Percentiles rank a stretch among this genome's conserved stretches.
These are phyloP conservation scores for Thymelicus acteon DNA, from an alignment of 2,888 invertebrate genomes.

Conservation along the genomic window DNA sequence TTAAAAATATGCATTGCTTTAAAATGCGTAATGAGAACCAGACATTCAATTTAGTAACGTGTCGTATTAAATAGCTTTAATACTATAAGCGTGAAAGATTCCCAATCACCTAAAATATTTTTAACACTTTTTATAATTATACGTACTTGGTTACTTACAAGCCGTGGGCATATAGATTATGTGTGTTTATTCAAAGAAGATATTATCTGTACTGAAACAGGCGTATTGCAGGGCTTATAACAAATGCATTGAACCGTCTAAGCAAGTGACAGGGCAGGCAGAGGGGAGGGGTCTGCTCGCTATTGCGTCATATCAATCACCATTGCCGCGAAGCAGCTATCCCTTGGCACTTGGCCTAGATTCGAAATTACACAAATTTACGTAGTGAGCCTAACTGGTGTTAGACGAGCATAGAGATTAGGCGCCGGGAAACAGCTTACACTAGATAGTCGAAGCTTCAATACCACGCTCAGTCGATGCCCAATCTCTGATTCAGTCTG, in stretches of 20 bases:
- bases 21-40: conserved; percentile 56
- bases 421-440: conserved; percentile 73
- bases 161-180: background rate
- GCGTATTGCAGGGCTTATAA: conserved; percentile 55
- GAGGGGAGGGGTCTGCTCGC: conserved; percentile 63
- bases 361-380: conserved; percentile 84
- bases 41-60: conserved; percentile 48
- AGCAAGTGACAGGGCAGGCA: conserved; percentile 56
- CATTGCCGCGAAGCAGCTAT: conserved; percentile 75
- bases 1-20: conserved; percentile 61
- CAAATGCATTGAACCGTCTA: conserved; percentile 68
- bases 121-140: too few species aligned
- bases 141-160: background rate
- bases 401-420: conserved; percentile 75
- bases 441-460: conserved; percentile 63
- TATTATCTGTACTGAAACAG: conserved; percentile 39
- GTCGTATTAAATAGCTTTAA: too few species aligned
- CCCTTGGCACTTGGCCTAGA: conserved; percentile 84
- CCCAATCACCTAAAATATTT: too few species aligned
- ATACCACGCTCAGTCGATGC: conserved; percentile 73
- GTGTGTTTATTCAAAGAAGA: conserved; percentile 37
- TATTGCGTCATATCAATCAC: conserved; percentile 81
- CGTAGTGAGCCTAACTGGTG: conserved; percentile 77
- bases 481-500: conserved; percentile 57
- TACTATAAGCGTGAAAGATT: too few species aligned